A percentile compares a stretch with the other conserved stretches of the same genome.
phyloP scores from a whole-genome alignment of 2,113 vertebrate genomes.

The Pagrus major region DNA sequence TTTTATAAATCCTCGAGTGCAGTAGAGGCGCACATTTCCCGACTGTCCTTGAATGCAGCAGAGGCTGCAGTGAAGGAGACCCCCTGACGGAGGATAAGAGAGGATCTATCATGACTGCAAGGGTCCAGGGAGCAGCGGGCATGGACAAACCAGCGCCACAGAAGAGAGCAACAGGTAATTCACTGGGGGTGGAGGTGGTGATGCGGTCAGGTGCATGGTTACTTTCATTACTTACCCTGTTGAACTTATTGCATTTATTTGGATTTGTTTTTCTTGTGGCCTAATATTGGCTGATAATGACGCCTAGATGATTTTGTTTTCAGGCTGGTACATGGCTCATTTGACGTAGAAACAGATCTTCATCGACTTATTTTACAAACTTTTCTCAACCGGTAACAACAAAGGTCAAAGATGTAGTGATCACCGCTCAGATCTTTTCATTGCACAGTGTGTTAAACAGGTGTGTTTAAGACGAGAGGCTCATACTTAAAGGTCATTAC shows the following conservation, averaged over 20 bases:
- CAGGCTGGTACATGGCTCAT: background rate
- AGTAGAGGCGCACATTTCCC: background rate
- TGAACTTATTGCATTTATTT: background rate
- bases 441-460: background rate
- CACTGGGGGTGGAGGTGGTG: background rate
- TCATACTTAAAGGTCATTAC: background rate
- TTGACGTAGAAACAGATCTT: background rate
- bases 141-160: conserved; percentile 19
- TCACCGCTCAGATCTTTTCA: background rate
- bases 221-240: too few relatives aligned
- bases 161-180: conserved; percentile 53
- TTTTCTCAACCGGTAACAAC: background rate
- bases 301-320: background rate
- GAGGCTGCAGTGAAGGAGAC: background rate
- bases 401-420: background rate
- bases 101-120: conserved; percentile 54
- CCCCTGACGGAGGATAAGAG: background rate
- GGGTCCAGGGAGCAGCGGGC: conserved; percentile 11
- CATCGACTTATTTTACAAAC: background rate
- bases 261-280: background rate
- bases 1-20: background rate
- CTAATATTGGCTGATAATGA: background rate
- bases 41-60: conserved; percentile 43
- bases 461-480: background rate
- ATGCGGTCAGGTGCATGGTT: background rate